Base-by-base conservation (phyloP, 2,113 vertebrate species). In the Tychaedon coryphoeus region DNA sequence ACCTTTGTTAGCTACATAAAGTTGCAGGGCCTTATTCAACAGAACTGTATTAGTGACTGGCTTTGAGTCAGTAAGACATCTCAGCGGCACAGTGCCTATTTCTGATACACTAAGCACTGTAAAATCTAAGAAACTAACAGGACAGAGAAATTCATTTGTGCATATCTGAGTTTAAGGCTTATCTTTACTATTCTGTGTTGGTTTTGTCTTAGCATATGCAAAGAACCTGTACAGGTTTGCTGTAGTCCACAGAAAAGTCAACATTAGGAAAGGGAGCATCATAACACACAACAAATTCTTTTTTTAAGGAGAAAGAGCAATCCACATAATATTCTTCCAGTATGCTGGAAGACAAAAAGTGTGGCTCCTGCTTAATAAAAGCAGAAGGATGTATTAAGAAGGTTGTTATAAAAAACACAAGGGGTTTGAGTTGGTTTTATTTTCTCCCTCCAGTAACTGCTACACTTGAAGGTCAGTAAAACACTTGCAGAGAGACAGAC, bases 261-360 rank as follows among this genome's bases (percentile, higher is more conserved):
- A 4, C 19, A 14, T 88, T 18, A 76, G 31, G 50, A 79, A 90
- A 65, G 7, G 33, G 33, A 57, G 38, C n/a, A 33, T 50, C 2
- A 0, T 28, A 86, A 82, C 36, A 72, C 10, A 9, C 0, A 3
- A 73, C 8, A 42, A 45, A 51, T 6, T 50, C 6, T 56, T 38
- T 40, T 89, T 73, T 91, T 62, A 74, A 81, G 33, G 51, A 82
- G 45, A 67, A 76, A 73, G 24, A 83, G 29, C 14, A 79, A 43
- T 48, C 43, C 77, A 31, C 22, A 80, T 18, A 34, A 1, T n/a
- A 34, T 56, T 75, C 34, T 80, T 91, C 28, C 22, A 88, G 25
- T 24, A 62, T 3, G 3, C 0, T 42, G 34, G 47, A 92, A 60
- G 36, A 70, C 5, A 64, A 69, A 34, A 64, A 28, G 13, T 43